A percentile compares a stretch with the other conserved stretches of the same genome.
phyloP scores from a whole-genome alignment of 1,140 invertebrate species.

The Steinernema feltiae region DNA sequence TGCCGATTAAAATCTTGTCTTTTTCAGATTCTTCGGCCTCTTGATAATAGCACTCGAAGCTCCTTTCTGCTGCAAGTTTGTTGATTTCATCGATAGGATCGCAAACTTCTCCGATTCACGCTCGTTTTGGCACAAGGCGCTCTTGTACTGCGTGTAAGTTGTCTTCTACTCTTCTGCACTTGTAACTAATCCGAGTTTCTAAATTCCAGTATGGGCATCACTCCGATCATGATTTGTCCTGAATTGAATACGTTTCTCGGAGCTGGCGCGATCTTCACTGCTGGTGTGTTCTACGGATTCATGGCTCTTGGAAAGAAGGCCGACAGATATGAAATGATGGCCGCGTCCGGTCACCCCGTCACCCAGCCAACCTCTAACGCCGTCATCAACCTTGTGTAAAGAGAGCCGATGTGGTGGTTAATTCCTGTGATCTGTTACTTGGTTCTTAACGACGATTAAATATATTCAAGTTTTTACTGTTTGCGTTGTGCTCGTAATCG shows the following conservation, averaged over 20 bases:
- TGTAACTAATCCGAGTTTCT: not conserved
- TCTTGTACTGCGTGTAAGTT: conserved; percentile 75
- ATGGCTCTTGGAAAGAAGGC: conserved; percentile 72
- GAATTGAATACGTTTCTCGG: conserved; percentile 74
- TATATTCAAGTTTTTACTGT: no score
- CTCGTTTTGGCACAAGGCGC: conserved; percentile 83
- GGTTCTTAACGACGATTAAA: no score
- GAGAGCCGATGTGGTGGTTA: no score
- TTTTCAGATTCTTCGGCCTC: conserved; percentile 71
- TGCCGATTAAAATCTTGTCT: conserved; percentile 10
- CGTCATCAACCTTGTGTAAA: no score
- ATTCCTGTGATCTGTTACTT: no score
- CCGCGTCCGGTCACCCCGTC: no score
- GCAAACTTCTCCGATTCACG: conserved; percentile 73
- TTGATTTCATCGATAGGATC: conserved; percentile 80
- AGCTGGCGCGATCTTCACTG: conserved; percentile 76
- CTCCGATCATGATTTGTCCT: conserved; percentile 71
- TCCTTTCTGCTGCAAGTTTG: conserved; percentile 85
- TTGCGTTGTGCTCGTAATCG: no score
- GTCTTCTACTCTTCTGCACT: not conserved
- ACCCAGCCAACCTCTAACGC: no score
- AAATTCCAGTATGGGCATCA: conserved; percentile 52
- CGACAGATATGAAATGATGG: not conserved
- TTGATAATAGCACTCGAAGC: conserved; percentile 78
- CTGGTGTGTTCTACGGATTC: conserved; percentile 82